Base-by-base conservation (phyloP, 2,113 vertebrate species). In the Cettia cetti region DNA sequence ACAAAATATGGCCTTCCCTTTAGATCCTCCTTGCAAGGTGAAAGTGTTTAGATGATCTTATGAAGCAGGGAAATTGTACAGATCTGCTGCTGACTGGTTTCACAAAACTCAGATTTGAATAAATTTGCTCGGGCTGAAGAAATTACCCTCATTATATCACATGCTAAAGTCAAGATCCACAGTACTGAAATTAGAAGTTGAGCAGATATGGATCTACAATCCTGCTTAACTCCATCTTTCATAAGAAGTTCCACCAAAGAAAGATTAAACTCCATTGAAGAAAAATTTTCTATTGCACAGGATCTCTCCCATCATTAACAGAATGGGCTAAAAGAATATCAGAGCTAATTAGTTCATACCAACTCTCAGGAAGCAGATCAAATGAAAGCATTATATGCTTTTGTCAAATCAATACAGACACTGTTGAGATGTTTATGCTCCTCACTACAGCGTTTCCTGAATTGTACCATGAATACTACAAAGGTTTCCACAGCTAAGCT, bases 371-470 rank as follows among this genome's bases (percentile, higher is more conserved):
- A 13, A 60, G 17, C 0, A 56, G 45, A 69, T 44, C 11, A 79
- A 86, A 31, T 30, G 33, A 50, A 76, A 72, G 49, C 21, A 52
- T 52, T 50, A 24, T 10, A 44, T 57, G 44, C 6, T 80, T 85
- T 47, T 64, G 15, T 83, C 54, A 60, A 64, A 83, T n/a, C 27
- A 83, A 4, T 52, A 10, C 35, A 60, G 71, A 35, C 53, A 42
- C 10, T 0, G 0, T 3, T 60, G 49, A 72, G 66, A 33, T 83
- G 30, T 21, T 27, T 45, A 61, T 57, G 26, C 11, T 82, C 22
- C 56, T 74, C 24, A 37, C 54, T 49, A 10, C 31, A 19, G 13
- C 21, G 7, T 40, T 89, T 57, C 50, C 6, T 60, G 5, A 78
- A 50, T 1, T 44, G 47, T 15, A n/a, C 50, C 47, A 33, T 21